These are phyloP conservation scores for Apis mellifera DNA, from an alignment of 1,140 invertebrate genomes.

Conservation along the genomic window DNA sequence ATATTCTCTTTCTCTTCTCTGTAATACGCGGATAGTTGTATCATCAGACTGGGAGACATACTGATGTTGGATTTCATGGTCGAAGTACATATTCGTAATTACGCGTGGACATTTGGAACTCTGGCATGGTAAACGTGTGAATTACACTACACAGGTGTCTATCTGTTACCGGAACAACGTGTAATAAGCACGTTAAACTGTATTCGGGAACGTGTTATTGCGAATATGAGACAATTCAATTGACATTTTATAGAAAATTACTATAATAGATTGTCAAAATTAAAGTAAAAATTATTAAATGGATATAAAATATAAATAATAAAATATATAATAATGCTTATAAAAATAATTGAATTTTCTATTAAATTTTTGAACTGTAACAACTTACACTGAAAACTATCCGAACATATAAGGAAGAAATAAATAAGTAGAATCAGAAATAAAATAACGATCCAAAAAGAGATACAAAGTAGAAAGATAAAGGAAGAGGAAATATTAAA, in stretches of 20 bases:
- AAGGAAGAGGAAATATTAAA: background rate
- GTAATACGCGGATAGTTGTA: constrained; percentile 3
- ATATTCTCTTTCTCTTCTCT: background rate
- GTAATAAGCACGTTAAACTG: background rate
- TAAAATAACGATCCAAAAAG: background rate
- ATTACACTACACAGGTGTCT: constrained; percentile 1
- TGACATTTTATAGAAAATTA: background rate
- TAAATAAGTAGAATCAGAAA: background rate
- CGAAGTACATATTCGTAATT: constrained; percentile 56
- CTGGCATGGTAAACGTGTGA: background rate
- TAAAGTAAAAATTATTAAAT: too few species aligned
- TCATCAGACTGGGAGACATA: constrained; percentile 35
- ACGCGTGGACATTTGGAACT: constrained; percentile 25
- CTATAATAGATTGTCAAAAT: too few species aligned
- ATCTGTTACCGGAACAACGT: background rate
- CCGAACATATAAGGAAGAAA: background rate
- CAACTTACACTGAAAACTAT: background rate
- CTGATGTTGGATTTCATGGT: constrained; percentile 45
- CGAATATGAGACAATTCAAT: background rate
- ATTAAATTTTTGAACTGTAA: background rate
- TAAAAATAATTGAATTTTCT: background rate
- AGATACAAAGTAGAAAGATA: too few species aligned
- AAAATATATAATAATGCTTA: too few species aligned
- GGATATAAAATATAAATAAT: too few species aligned
- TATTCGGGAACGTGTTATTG: background rate